phyloP scores from a whole-genome alignment of 2,797 vertebrate genomes.

The Xerus rutilus region DNA sequence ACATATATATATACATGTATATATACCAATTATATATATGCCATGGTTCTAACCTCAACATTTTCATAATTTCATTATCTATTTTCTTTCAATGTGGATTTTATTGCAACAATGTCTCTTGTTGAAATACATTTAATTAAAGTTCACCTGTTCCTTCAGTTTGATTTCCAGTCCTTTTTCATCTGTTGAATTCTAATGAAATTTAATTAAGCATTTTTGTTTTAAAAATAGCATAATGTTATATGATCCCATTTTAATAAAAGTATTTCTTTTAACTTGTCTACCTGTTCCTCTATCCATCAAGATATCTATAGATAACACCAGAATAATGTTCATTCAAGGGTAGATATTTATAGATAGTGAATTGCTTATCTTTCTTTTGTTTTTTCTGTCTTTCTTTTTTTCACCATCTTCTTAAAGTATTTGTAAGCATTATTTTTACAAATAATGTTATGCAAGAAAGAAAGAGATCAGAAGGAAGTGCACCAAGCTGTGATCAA shows the following conservation, averaged over 20 bases:
- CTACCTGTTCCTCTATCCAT: background rate
- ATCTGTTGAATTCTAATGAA: background rate
- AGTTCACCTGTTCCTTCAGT: background rate
- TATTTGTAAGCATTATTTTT: constrained; percentile 3
- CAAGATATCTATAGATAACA: background rate
- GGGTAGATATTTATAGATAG: background rate
- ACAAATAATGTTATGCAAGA: background rate
- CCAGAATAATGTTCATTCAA: background rate
- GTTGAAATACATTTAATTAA: constrained; percentile 7
- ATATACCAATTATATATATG: background rate
- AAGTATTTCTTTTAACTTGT: background rate
- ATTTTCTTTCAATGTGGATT: background rate
- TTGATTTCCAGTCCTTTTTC: background rate
- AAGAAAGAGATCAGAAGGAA: constrained; percentile 29
- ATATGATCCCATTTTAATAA: constrained; percentile 13
- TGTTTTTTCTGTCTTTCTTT: background rate
- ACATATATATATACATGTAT: too few species aligned
- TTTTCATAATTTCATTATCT: constrained; percentile 1
- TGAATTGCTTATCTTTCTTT: background rate
- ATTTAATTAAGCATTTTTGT: background rate
- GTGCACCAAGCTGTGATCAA: background rate
- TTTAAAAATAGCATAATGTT: background rate
- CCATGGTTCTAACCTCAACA: background rate
- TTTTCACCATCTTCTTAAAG: constrained; percentile 13
- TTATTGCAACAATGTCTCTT: background rate